Evolutionary conservation across 2,888 invertebrate species (phyloP).

Genomic region (Drosophila rubida): DNA sequence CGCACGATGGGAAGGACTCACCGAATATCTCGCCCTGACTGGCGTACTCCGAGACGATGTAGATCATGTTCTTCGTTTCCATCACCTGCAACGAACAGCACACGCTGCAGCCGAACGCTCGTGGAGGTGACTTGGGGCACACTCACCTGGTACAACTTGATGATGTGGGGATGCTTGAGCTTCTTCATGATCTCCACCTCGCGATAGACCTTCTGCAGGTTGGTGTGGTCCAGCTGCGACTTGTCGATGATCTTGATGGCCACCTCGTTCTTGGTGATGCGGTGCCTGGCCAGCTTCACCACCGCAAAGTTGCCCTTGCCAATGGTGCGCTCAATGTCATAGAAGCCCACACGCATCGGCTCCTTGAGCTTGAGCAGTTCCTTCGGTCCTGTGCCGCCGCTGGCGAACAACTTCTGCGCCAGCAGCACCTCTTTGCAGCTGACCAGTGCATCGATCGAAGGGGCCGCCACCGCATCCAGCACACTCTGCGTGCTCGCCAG

Average conservation of each 20-base stretch:
- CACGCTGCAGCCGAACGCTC: neutral
- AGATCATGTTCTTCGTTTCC: slow-evolving; percentile 99
- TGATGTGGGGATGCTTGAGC: slow-evolving; percentile 98
- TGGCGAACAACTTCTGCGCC: slow-evolving; percentile 61
- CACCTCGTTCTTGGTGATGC: slow-evolving; percentile 99
- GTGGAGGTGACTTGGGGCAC: neutral
- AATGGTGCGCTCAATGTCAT: slow-evolving; percentile 98
- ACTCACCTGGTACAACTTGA: slow-evolving; percentile 96
- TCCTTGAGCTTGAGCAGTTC: slow-evolving; percentile 85
- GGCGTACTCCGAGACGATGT: slow-evolving; percentile 98
- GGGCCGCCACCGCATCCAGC: slow-evolving; percentile 34
- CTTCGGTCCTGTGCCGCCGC: slow-evolving; percentile 62
- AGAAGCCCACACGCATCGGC: slow-evolving; percentile 96
- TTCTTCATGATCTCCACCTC: slow-evolving; percentile 99
- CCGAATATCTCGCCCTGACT: slow-evolving; percentile 99
- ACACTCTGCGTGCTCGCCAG: slow-evolving; percentile 23
- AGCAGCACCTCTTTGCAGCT: slow-evolving; percentile 70
- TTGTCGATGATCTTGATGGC: slow-evolving; percentile 98
- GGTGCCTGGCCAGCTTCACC: slow-evolving; percentile 98
- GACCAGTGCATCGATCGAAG: slow-evolving; percentile 66
- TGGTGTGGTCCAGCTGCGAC: slow-evolving; percentile 94
- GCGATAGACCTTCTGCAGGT: slow-evolving; percentile 97
- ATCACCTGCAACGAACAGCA: slow-evolving; percentile 91
- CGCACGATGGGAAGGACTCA: no score
- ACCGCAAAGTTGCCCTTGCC: slow-evolving; percentile 99